Conservation (phyloP, 37 sponge, comb jelly and placozoan genomes). For the Beroe forskalii region DNA sequence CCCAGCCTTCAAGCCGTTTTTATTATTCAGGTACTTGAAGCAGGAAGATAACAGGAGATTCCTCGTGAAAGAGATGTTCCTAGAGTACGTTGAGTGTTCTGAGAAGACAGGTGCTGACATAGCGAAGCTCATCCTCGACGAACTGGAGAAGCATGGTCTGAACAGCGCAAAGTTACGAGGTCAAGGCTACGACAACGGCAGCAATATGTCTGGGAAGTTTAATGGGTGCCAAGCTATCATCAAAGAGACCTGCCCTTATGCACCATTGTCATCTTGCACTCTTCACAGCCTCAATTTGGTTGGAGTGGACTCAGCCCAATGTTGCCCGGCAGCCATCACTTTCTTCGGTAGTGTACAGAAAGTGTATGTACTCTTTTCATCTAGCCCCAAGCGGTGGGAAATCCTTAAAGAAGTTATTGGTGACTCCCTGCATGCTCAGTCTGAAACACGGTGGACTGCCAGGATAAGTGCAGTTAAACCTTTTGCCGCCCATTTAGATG, state of each 20-base stretch:
- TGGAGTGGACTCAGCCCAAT: slow-evolving; percentile 24
- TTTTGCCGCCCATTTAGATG: no score
- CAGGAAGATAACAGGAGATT: neutral
- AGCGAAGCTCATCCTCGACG: neutral
- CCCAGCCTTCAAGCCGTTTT: neutral
- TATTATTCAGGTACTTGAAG: neutral
- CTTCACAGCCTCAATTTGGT: slow-evolving; percentile 37
- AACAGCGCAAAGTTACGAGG: neutral
- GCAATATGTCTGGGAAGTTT: slow-evolving; percentile 7
- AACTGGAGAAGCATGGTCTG: neutral
- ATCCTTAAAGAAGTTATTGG: no score
- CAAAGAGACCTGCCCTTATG: neutral
- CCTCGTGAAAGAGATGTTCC: neutral
- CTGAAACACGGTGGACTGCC: no score
- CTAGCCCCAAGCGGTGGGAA: no score
- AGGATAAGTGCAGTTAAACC: no score
- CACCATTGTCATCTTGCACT: neutral
- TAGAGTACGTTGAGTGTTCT: neutral
- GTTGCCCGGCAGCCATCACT: no score
- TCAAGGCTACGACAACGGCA: slow-evolving; percentile 28
- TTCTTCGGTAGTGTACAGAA: no score
- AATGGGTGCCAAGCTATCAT: neutral
- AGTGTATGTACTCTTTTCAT: no score
- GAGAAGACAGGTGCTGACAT: neutral
- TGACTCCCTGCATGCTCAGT: no score